Base-by-base conservation (phyloP, 30 jellyfish, hydroid and myxozoan genomes). In the Catostylus mosaicus region DNA sequence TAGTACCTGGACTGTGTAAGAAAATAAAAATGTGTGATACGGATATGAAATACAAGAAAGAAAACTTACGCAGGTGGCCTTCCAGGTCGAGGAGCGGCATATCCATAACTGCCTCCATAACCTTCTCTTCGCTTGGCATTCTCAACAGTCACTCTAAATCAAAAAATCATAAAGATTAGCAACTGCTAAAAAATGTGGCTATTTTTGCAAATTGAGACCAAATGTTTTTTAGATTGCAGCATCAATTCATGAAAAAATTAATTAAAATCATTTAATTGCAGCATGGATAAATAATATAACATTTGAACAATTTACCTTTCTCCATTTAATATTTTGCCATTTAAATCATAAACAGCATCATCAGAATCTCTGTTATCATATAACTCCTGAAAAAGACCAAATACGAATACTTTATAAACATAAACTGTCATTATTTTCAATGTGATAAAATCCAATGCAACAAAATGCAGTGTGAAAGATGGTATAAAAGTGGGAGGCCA, bases 101-200 rank as follows among this genome's bases (percentile, higher is more conserved):
- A 79, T 1, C 91, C 88, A 51, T 89, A 81, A 78, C 93, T 86
- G 16, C n/a, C n/a, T 86, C 97, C 95, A 72, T 54, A 75, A 38
- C 88, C 96, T 86, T 92, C 91, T 23, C 96, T 95, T 63, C 89
- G 79, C 61, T 96, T 87, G 50, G 98, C 98, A 47, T 56, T 78
- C 57, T 92, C 96, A 0, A 92, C 97, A 22, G 70, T 61, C 11
- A 92, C 88, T 54, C 98, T 92, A 57, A 2, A 33, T 51, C 46
- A 40, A 83, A 2, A 80, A 24, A 48, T 48, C 63, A 48, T 9
- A 16, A 4, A 48, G 20, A 48, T 4, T 16, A 48, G 20, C 1
- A 48, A 9, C 3, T 40, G 14, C 14, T 40, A 14, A 5, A 40
- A 14, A 7, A 40, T 40, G 54, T 5, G 14, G 54, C 54, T 40